Conservation (phyloP, 2,888 invertebrate species). For the Drosophila atripex region DNA sequence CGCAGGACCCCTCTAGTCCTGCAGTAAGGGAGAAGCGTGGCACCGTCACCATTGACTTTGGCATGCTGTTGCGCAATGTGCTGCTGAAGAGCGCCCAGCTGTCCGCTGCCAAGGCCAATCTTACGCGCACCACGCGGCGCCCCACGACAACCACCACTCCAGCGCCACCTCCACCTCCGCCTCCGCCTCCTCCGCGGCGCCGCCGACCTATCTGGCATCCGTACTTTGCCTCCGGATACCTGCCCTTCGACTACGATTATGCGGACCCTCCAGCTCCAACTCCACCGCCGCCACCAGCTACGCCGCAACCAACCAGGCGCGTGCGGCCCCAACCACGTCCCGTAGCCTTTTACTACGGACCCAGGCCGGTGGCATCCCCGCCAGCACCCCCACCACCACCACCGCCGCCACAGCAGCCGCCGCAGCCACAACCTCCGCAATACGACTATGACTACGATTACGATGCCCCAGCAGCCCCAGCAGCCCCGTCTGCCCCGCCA, state of each 20-base stretch:
- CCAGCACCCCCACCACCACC: background rate
- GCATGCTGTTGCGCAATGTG: constrained; percentile 71
- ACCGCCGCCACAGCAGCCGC: constrained; percentile 5
- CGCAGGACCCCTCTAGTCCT: constrained; percentile 1
- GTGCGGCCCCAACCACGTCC: constrained; percentile 23
- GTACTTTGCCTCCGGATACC: constrained; percentile 58
- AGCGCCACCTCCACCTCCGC: constrained; percentile 33
- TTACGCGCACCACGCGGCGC: constrained; percentile 32
- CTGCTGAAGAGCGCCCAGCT: constrained; percentile 75
- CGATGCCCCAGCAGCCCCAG: constrained; percentile 18
- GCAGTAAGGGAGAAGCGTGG: constrained; percentile 64
- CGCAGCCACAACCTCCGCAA: constrained; percentile 6
- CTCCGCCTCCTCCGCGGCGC: constrained; percentile 12
- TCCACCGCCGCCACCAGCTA: constrained; percentile 21
- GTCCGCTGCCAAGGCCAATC: constrained; percentile 66
- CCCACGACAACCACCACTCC: constrained; percentile 30
- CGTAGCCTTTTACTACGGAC: background rate
- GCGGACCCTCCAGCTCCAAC: constrained; percentile 25
- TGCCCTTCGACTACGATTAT: constrained; percentile 60
- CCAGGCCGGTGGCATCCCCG: constrained; percentile 3
- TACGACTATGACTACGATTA: constrained; percentile 59
- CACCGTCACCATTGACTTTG: constrained; percentile 72
- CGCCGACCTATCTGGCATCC: constrained; percentile 44
- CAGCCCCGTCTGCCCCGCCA: constrained; percentile 9
- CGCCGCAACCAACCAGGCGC: constrained; percentile 31